These are phyloP conservation scores for Lanius ludovicianus DNA, from an alignment of 2,113 vertebrate genomes.

Conservation along the genomic window DNA sequence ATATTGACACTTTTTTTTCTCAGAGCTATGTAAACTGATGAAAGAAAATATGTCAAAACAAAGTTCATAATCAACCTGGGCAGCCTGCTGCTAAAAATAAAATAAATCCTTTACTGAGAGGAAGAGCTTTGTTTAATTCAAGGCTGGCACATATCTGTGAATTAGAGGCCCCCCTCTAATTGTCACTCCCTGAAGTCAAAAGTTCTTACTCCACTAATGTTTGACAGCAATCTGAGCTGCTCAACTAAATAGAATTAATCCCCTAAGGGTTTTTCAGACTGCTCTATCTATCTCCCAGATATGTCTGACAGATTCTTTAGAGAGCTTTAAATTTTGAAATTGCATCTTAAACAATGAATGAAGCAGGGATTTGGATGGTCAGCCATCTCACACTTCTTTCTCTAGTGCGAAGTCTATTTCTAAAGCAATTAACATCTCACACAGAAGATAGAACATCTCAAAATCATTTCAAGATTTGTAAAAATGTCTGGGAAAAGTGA, in stretches of 20 bases:
- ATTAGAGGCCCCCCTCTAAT: neutral
- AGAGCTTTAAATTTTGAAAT: neutral
- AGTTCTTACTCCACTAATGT: neutral
- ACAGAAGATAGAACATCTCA: neutral
- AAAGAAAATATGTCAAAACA: neutral
- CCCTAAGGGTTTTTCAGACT: neutral
- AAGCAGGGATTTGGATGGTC: neutral
- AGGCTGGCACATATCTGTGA: neutral
- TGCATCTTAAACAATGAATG: neutral
- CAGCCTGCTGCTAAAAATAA: neutral
- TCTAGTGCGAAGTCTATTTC: neutral
- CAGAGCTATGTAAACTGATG: neutral
- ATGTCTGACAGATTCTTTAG: neutral
- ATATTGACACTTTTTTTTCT: neutral
- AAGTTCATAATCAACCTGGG: neutral
- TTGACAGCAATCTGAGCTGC: slow-evolving; percentile 14
- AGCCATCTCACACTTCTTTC: neutral
- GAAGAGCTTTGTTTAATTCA: neutral
- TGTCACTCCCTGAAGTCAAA: neutral
- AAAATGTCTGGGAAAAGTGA: neutral
- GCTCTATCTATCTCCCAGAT: neutral
- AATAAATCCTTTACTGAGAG: neutral
- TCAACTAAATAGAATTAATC: neutral
- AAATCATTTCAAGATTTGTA: neutral
- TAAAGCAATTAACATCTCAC: neutral